Evolutionary conservation across 2,797 vertebrate genomes (phyloP).

Genomic region (Xerus rutilus): DNA sequence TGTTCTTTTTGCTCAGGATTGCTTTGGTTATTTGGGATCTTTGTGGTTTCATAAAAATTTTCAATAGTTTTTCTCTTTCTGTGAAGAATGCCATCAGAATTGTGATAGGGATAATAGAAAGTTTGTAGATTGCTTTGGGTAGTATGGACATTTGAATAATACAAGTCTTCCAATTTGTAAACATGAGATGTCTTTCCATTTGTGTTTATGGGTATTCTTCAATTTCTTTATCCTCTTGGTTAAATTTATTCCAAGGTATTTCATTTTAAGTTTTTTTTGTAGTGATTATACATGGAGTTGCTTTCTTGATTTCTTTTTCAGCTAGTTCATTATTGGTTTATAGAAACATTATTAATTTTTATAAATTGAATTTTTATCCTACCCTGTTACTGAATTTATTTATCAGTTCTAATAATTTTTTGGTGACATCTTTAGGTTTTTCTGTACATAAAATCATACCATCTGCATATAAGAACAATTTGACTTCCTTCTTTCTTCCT

Average conservation of each 20-base stretch:
- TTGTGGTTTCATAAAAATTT: neutral
- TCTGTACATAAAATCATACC: neutral
- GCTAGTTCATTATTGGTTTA: neutral
- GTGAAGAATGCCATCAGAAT: neutral
- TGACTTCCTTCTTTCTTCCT: neutral
- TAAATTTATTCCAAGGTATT: neutral
- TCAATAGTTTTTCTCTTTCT: neutral
- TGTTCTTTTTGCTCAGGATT: neutral
- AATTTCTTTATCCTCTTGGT: neutral
- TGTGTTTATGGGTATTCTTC: neutral
- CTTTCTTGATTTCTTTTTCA: neutral
- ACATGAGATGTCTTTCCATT: neutral
- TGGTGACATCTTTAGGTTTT: neutral
- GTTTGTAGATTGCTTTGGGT: neutral
- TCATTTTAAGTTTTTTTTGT: neutral
- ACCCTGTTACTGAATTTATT: neutral
- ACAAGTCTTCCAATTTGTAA: neutral
- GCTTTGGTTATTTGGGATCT: neutral
- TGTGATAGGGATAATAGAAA: neutral
- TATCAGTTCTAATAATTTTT: neutral
- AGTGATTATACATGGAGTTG: neutral
- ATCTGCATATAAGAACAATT: neutral
- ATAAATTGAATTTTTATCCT: neutral
- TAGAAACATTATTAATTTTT: neutral
- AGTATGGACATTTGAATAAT: neutral